These are phyloP conservation scores for Catharus bicknelli DNA, from an alignment of 2,113 vertebrate genomes.

Conservation along the genomic window DNA sequence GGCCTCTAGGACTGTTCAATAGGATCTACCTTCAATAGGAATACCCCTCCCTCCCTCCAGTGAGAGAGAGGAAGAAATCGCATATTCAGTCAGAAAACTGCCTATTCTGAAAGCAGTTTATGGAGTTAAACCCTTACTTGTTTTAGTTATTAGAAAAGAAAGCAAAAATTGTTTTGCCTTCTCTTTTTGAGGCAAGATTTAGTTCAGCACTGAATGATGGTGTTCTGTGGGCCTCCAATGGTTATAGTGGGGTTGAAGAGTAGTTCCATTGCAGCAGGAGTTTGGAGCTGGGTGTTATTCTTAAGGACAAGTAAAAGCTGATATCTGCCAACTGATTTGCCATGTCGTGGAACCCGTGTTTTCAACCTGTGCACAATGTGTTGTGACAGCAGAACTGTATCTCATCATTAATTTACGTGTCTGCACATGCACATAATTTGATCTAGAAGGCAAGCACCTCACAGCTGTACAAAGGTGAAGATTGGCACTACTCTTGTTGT, in stretches of 20 bases:
- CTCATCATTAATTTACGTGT: slow-evolving; percentile 11
- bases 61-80: background rate
- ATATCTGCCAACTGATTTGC: background rate
- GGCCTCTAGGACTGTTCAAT: background rate
- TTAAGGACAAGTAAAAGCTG: background rate
- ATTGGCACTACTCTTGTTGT: background rate
- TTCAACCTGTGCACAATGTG: background rate
- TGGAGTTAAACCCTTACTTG: accelerated
- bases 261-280: background rate
- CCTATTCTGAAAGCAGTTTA: background rate
- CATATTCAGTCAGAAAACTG: background rate
- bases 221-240: background rate
- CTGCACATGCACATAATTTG: background rate
- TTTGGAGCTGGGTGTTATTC: background rate
- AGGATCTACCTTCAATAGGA: too few species aligned
- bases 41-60: background rate
- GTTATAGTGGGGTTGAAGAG: background rate
- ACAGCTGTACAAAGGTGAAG: background rate
- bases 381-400: slow-evolving; percentile 22
- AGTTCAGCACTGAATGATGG: background rate
- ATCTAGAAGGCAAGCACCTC: background rate
- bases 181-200: background rate
- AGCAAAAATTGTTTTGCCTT: background rate
- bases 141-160: background rate
- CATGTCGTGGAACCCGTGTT: background rate